These are phyloP conservation scores for Vidua chalybeata DNA, from an alignment of 2,113 vertebrate genomes.

Conservation along the genomic window DNA sequence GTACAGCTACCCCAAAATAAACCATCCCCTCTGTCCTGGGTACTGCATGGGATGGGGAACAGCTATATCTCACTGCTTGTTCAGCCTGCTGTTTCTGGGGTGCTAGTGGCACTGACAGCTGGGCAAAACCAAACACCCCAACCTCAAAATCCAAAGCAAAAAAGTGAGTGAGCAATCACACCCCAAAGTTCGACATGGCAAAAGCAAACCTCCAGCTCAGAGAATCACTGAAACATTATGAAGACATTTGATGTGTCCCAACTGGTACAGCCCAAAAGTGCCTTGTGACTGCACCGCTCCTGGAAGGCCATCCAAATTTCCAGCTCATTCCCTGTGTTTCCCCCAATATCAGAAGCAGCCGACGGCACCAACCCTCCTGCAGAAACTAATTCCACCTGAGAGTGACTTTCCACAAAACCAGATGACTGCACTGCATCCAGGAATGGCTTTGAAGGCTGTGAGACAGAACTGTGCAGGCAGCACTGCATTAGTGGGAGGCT, in stretches of 20 bases:
- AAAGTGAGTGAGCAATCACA: not conserved
- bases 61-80: rapidly evolving
- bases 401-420: not conserved
- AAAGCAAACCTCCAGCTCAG: not conserved
- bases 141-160: not conserved
- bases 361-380: not conserved
- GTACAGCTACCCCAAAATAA: not conserved
- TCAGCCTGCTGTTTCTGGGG: not conserved
- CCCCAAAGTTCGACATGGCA: not conserved
- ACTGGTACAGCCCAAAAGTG: not conserved
- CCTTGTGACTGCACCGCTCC: not conserved
- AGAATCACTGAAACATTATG: not conserved
- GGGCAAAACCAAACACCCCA: not conserved
- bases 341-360: not conserved
- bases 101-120: not conserved
- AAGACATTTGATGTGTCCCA: not conserved
- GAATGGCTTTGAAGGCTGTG: rapidly evolving
- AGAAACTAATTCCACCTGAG: not conserved
- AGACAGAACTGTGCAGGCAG: not conserved
- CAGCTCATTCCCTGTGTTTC: not conserved
- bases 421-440: not conserved
- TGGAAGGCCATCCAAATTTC: not conserved
- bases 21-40: not conserved
- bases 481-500: not conserved
- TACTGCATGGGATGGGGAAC: not conserved